These are phyloP conservation scores for Drosophila paulistorum DNA, from an alignment of 1,140 invertebrate genomes.

Conservation along the genomic window DNA sequence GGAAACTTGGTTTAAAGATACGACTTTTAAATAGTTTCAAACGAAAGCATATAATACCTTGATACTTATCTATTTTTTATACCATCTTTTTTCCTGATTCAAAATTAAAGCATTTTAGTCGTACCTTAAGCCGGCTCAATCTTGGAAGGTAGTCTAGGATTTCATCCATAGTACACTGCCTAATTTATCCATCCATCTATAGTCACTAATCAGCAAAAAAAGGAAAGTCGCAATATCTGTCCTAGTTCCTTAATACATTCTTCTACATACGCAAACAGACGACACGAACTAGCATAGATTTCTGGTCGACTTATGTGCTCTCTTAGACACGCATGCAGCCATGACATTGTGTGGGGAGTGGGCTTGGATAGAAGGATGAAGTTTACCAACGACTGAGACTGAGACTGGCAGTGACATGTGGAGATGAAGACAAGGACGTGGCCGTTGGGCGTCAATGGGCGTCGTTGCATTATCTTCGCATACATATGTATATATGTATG, in stretches of 20 bases:
- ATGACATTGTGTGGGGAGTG: slow-evolving; percentile 48
- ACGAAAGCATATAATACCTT: too few relatives aligned
- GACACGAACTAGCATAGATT: slow-evolving; percentile 47
- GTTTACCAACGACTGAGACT: neutral
- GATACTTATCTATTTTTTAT: too few relatives aligned
- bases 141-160: too few relatives aligned
- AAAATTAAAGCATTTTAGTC: too few relatives aligned
- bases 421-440: slow-evolving; percentile 46
- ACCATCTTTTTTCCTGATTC: too few relatives aligned
- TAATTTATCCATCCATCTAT: slow-evolving; percentile 33
- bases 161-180: neutral
- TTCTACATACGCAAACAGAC: slow-evolving; percentile 3
- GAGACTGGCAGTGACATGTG: slow-evolving; percentile 40
- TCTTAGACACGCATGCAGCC: slow-evolving; percentile 65
- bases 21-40: too few relatives aligned
- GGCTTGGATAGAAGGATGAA: neutral
- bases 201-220: slow-evolving; percentile 41
- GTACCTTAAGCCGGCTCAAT: too few relatives aligned
- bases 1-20: too few relatives aligned
- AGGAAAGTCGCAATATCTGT: slow-evolving; percentile 24
- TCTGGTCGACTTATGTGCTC: slow-evolving; percentile 56
- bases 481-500: slow-evolving; percentile 11
- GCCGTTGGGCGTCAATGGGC: slow-evolving; percentile 42
- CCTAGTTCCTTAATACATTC: slow-evolving; percentile 36
- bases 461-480: slow-evolving; percentile 59